Base-by-base conservation (phyloP, 2,888 invertebrate genomes). In the Temnothorax rugatulus region DNA sequence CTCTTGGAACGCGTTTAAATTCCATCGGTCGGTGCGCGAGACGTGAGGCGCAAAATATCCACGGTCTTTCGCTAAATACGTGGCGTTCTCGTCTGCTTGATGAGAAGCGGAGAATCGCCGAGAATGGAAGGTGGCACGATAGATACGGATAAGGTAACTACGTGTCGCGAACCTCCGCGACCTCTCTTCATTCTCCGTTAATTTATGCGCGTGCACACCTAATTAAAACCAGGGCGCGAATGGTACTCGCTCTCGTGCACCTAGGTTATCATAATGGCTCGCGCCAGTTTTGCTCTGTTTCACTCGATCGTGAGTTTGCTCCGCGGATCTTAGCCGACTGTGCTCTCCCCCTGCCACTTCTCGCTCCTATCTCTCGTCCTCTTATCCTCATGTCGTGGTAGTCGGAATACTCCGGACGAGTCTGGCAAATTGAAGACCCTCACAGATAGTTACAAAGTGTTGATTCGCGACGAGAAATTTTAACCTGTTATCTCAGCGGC, bases 221-320 rank as follows among this genome's bases (percentile, higher is more conserved):
- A 88, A 88, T 90, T 90, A 90, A 90, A 89, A 89, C 85, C 84
- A 68, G 82, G 82, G 66, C 84, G 76, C 82, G 85, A 85, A 88
- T 86, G 81, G 83, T 84, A 81, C 86, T 89, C 82, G 83, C 75
- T 87, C 77, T 69, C 84, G 87, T 82, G 71, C 82, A 84, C 81
- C 84, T 84, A 88, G 61, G 84, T 85, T 89, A 88, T 84, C 87
- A 82, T 86, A 89, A 87, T 74, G 77, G 75, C 54, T 84, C 86
- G 74, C 75, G 75, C 86, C 82, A 75, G 82, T 85, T 88, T 88
- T 89, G 34, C 34, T 4, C 34, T 85, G 83, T 85, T 89, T 86
- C 86, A 81, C 82, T 87, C 84, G 76, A 69, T 74, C 69, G 68
- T n/a, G 50, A 73, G 66, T 83, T 73, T 64, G 59, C 71, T 86